A percentile compares a stretch with the other conserved stretches of the same genome.
Evolutionary conservation across 2,113 vertebrate species (phyloP).

Genomic region (Gnathonemus longibarbis): DNA sequence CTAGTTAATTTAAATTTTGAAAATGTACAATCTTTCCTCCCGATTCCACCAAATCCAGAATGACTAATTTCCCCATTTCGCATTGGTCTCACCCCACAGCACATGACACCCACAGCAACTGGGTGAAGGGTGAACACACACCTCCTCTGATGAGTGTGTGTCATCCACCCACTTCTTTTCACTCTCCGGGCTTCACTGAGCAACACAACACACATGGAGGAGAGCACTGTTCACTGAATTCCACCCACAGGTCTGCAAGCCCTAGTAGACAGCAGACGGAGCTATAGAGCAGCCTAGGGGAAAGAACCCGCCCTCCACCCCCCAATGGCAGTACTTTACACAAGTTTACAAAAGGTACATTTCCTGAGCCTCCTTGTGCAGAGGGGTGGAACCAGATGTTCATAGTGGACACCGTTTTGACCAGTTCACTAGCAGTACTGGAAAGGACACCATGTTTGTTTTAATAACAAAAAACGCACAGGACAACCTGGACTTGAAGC

Average conservation of each 20-base stretch:
- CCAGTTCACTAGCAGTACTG: not conserved
- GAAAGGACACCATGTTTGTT: not conserved
- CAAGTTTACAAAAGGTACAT: not conserved
- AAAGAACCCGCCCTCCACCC: not conserved
- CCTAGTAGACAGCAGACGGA: not conserved
- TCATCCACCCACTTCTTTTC: constrained; percentile 3
- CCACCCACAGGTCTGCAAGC: not conserved
- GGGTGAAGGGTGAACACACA: constrained; percentile 5
- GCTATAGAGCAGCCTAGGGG: not conserved
- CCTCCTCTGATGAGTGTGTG: not conserved
- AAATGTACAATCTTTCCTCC: not conserved
- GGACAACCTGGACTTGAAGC: not conserved
- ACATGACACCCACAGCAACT: constrained; percentile 2
- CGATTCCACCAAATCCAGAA: not conserved
- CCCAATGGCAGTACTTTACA: not conserved
- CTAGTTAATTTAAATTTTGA: not conserved
- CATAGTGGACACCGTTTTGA: not conserved
- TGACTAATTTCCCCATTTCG: not conserved
- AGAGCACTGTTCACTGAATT: not conserved
- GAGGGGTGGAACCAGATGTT: not conserved
- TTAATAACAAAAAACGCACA: not conserved
- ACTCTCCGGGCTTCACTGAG: not conserved
- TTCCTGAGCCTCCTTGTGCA: not conserved
- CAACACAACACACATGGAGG: not conserved
- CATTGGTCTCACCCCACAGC: constrained; percentile 7